phyloP scores from a whole-genome alignment of 2,888 invertebrate genomes.

The Heteromurus nitidus region DNA sequence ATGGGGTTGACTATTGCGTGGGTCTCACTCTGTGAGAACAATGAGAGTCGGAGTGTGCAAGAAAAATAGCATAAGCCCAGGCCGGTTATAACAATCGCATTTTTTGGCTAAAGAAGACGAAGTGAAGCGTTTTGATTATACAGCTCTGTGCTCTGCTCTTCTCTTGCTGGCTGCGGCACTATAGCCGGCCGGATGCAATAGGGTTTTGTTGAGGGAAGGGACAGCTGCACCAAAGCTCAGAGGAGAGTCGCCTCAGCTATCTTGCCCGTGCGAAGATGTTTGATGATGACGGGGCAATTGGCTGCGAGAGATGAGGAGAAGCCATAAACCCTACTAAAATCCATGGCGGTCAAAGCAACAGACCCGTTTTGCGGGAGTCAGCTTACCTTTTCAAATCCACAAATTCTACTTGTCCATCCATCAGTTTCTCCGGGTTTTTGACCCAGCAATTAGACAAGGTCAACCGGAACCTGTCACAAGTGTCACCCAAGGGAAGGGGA shows the following conservation, averaged over 20 bases:
- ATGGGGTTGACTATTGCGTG: too few relatives aligned
- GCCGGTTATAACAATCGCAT: too few relatives aligned
- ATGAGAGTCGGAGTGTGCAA: constrained; percentile 43
- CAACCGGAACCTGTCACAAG: constrained; percentile 43
- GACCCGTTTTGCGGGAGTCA: constrained; percentile 63
- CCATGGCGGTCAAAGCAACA: constrained; percentile 69
- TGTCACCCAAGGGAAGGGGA: constrained; percentile 12
- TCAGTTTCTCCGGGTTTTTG: constrained; percentile 62
- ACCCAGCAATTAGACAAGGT: constrained; percentile 54
- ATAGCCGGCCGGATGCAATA: constrained; percentile 63
- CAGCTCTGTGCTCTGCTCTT: too few relatives aligned
- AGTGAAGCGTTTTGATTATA: too few relatives aligned
- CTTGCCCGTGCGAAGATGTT: not conserved
- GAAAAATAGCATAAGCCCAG: constrained; percentile 24
- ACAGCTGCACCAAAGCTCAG: too few relatives aligned
- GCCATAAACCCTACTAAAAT: constrained; percentile 67
- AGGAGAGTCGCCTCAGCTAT: too few relatives aligned
- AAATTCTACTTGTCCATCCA: constrained; percentile 49
- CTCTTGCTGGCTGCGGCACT: too few relatives aligned
- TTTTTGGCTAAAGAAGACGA: too few relatives aligned
- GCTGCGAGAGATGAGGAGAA: constrained; percentile 46
- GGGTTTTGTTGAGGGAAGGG: constrained; percentile 31
- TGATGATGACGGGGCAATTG: constrained; percentile 63
- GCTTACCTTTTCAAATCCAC: constrained; percentile 56
- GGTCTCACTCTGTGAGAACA: constrained; percentile 26